These are phyloP conservation scores for Diadumene lineata DNA, from an alignment of 92 coral and sea anemone genomes.

Conservation along the genomic window DNA sequence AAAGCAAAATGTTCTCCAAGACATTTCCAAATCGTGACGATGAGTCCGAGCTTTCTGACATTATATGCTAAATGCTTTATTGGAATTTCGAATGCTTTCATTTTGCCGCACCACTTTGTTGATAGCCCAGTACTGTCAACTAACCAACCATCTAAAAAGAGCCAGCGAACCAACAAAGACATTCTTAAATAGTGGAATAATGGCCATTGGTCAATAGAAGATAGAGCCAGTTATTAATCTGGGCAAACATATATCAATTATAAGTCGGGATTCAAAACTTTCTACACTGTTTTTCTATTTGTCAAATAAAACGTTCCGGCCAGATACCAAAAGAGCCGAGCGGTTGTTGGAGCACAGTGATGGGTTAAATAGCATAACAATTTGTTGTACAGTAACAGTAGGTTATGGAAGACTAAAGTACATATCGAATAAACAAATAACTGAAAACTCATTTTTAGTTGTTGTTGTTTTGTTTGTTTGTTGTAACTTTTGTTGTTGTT, in stretches of 20 bases:
- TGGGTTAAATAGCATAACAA: not conserved
- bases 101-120: slow-evolving; percentile 30
- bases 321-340: slow-evolving; percentile 4
- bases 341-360: not conserved
- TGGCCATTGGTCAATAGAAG: slow-evolving; percentile 25
- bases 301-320: slow-evolving; percentile 18
- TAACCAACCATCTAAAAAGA: slow-evolving; percentile 25
- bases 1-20: too few species aligned
- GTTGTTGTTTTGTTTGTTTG: too few species aligned
- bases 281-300: slow-evolving; percentile 36
- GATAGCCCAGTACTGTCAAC: slow-evolving; percentile 20
- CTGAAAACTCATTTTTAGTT: too few species aligned
- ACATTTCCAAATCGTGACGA: not conserved
- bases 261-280: slow-evolving; percentile 29
- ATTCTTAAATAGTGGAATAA: slow-evolving; percentile 20
- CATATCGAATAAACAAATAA: not conserved
- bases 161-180: slow-evolving; percentile 33
- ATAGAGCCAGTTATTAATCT: slow-evolving; percentile 46
- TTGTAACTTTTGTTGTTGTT: too few species aligned
- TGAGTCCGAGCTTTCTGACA: not conserved
- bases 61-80: not conserved
- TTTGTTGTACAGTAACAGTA: not conserved
- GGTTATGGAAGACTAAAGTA: too few species aligned
- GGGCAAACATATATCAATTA: slow-evolving; percentile 63
- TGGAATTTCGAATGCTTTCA: slow-evolving; percentile 25